These are phyloP conservation scores for Macroglossus sobrinus DNA, from an alignment of 2,113 vertebrate species.

Conservation along the genomic window DNA sequence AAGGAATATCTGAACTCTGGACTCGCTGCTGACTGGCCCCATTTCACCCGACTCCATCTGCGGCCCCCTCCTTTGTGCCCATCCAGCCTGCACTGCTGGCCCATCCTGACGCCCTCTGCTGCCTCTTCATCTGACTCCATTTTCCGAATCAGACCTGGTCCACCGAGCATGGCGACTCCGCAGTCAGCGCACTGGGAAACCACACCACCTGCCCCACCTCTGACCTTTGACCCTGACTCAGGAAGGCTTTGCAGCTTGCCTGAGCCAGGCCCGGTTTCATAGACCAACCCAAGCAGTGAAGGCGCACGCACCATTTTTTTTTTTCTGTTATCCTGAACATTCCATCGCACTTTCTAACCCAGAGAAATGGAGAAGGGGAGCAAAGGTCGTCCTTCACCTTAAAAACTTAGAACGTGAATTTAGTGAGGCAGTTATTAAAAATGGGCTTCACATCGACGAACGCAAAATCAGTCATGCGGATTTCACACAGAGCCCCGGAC, in stretches of 20 bases:
- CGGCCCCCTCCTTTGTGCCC: not conserved
- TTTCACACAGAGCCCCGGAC: accelerated
- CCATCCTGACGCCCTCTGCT: not conserved
- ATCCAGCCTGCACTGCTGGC: too few relatives aligned
- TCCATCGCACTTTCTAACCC: not conserved
- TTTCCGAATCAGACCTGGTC: not conserved
- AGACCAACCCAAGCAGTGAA: not conserved
- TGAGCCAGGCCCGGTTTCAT: not conserved
- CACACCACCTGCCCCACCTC: not conserved
- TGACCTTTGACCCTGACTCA: not conserved
- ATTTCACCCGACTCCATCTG: not conserved
- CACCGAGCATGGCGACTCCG: accelerated
- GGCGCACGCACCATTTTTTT: accelerated
- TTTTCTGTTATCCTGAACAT: not conserved
- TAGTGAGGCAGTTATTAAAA: not conserved
- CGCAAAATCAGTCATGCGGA: not conserved
- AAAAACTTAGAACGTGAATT: not conserved
- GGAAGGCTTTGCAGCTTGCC: too few relatives aligned
- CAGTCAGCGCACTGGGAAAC: not conserved
- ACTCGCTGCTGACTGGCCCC: accelerated
- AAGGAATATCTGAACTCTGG: not conserved
- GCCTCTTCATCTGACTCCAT: too few relatives aligned
- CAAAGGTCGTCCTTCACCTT: accelerated
- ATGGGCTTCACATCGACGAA: not conserved
- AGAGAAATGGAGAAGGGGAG: not conserved